These are phyloP conservation scores for Buphagus erythrorhynchus DNA, from an alignment of 2,797 vertebrate species.

Conservation along the genomic window DNA sequence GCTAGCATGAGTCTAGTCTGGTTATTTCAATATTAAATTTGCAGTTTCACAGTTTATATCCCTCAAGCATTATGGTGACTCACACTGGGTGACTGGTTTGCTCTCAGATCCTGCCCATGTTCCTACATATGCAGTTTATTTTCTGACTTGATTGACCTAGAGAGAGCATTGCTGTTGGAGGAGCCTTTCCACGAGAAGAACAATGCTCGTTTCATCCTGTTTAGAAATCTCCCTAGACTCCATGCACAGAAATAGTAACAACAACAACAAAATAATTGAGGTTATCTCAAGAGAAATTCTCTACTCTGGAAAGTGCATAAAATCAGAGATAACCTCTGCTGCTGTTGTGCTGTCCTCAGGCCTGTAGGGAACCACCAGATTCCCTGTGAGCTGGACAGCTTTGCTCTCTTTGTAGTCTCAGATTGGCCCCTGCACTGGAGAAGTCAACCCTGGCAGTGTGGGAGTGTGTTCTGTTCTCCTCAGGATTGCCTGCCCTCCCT, in stretches of 20 bases:
- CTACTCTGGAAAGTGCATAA: not conserved
- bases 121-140: not conserved
- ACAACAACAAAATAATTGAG: not conserved
- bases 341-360: not conserved
- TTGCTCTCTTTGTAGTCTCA: not conserved
- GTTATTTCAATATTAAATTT: conserved; percentile 15
- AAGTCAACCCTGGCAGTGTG: not conserved
- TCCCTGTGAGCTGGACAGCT: not conserved
- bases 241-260: not conserved
- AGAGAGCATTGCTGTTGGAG: not conserved
- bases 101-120: not conserved
- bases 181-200: not conserved
- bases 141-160: not conserved
- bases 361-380: not conserved
- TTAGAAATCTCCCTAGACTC: not conserved
- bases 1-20: not conserved
- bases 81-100: not conserved
- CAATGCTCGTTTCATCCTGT: not conserved
- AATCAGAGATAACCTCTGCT: not conserved
- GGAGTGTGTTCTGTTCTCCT: accelerated
- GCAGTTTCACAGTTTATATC: not conserved
- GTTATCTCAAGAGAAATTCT: not conserved
- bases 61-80: conserved; percentile 12
- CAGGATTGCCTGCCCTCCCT: not conserved
- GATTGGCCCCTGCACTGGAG: not conserved